Conservation (phyloP, 2,797 vertebrate genomes). For the Xenopus petersii region DNA sequence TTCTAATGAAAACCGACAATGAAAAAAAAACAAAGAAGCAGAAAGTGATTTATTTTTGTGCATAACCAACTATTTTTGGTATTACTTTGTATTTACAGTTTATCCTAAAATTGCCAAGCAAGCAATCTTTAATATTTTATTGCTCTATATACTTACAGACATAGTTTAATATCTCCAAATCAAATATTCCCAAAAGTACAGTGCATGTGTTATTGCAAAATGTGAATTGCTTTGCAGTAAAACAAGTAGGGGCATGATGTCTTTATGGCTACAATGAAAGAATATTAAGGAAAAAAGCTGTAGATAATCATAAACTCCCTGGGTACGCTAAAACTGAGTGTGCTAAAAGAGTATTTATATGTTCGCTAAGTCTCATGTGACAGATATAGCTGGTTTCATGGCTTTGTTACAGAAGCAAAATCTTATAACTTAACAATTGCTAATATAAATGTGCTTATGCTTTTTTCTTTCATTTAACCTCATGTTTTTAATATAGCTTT, state of each 20-base stretch:
- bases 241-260: conserved; percentile 28
- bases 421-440: too few relatives aligned
- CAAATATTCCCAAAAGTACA: conserved; percentile 46
- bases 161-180: conserved; percentile 47
- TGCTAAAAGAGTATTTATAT: background rate
- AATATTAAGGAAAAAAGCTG: conserved; percentile 25
- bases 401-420: too few relatives aligned
- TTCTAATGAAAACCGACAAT: conserved; percentile 50
- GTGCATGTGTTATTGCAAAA: conserved; percentile 40
- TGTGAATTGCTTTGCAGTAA: conserved; percentile 43
- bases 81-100: conserved; percentile 38
- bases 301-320: conserved; percentile 27
- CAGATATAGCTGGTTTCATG: too few relatives aligned
- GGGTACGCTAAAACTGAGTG: conserved; percentile 8
- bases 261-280: conserved; percentile 32
- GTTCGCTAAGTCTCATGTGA: conserved; percentile 2
- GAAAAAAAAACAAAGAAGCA: background rate
- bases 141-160: conserved; percentile 27
- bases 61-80: conserved; percentile 21
- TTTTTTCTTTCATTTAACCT: too few relatives aligned
- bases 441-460: too few relatives aligned
- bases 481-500: too few relatives aligned
- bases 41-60: background rate
- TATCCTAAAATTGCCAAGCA: conserved; percentile 42
- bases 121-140: conserved; percentile 46